A percentile compares a stretch with the other conserved stretches of the same genome.
Evolutionary conservation across 2,797 vertebrate genomes (phyloP).

Genomic region (Poecilia wingei): DNA sequence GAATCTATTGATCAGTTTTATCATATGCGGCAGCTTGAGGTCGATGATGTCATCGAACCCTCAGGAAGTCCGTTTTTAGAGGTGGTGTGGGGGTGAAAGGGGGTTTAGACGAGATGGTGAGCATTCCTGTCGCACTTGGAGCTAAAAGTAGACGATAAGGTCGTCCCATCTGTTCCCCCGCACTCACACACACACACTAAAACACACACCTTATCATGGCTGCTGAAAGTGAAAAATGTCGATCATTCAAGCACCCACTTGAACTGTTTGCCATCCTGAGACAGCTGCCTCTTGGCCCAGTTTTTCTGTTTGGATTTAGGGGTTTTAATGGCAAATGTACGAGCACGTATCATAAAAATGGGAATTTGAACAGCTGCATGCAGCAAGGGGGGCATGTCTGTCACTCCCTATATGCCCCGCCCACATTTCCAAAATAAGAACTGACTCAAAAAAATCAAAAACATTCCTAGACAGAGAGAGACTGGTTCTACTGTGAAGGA

Average conservation of each 20-base stretch:
- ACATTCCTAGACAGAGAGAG: conserved; percentile 60
- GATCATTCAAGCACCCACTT: conserved; percentile 46
- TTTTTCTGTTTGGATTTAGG: conserved; percentile 15
- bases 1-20: neutral
- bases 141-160: conserved; percentile 44
- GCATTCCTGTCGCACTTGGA: conserved; percentile 49
- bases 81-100: neutral
- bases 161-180: conserved; percentile 5
- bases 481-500: conserved; percentile 4
- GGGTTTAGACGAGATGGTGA: conserved; percentile 1
- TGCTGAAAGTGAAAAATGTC: conserved; percentile 43
- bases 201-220: conserved; percentile 31
- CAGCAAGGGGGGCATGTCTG: conserved; percentile 57
- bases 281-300: conserved; percentile 34
- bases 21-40: conserved; percentile 43
- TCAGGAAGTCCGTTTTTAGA: conserved; percentile 47
- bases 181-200: conserved; percentile 15
- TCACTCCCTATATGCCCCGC: conserved; percentile 74
- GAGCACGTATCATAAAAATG: conserved; percentile 50
- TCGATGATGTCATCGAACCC: conserved; percentile 67
- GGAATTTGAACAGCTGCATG: conserved; percentile 74
- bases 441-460: conserved; percentile 34
- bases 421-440: conserved; percentile 76
- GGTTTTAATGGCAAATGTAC: conserved; percentile 13
- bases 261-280: conserved; percentile 38